Base-by-base conservation (phyloP, 2,113 vertebrate species). In the Okapia johnstoni region DNA sequence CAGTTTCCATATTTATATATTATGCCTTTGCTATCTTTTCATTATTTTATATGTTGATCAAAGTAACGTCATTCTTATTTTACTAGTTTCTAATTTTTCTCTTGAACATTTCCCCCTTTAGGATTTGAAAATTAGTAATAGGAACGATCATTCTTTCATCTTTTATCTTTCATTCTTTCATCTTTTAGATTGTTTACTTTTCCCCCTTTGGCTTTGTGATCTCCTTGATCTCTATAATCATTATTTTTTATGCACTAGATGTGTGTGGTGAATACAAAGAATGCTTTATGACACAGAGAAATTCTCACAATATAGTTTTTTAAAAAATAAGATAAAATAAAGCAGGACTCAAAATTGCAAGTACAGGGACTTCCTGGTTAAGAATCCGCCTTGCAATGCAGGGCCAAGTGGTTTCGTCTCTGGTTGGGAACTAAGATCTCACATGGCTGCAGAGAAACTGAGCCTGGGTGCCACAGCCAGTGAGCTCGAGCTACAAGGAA, bases 231-330 rank as follows among this genome's bases (percentile, higher is more conserved):
- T 91, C 48, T 95, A 46, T 57, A 66, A 52, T 63, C n/a, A n/a
- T n/a, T 81, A 55, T 66, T 58, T 96, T 91, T 90, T 91, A 85
- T 86, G 52, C 33, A 90, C n/a, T 48, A 92, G 58, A 76, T 87
- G 6, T 90, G 10, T 54, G 3, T 83, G 13, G 46, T 84, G 48
- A 73, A 88, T 85, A 85, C 12, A 87, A 92, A 89, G 88, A 93
- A 73, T 58, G 25, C 83, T 94, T 93, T 60, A 63, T 83, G 88
- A 60, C 7, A 61, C 50, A 52, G 63, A 88, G 61, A 92, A 90
- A 55, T 95, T 33, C 13, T 96, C 21, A 73, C 36, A 36, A 92
- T 92, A 57, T 15, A 52, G 25, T 57, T 93, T 48, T 58, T 19
- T 5, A 81, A 63, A 85, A 85, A 50, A 80, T 12, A 30, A 55